Percentiles rank a stretch among this genome's conserved stretches.
phyloP scores from a whole-genome alignment of 2,797 vertebrate genomes.

The Columba guinea region DNA sequence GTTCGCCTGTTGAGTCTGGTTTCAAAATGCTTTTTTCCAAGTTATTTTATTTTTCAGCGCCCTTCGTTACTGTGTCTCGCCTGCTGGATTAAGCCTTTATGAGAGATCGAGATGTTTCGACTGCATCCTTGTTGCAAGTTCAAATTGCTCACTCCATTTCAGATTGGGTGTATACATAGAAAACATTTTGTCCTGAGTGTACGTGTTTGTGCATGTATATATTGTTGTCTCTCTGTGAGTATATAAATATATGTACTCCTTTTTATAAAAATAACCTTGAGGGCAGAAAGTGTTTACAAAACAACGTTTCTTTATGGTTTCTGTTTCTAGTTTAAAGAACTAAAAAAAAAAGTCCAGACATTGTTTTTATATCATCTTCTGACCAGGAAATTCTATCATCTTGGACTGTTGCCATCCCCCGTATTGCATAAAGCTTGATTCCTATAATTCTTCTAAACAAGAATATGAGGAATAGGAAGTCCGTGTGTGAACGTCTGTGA shows the following conservation, averaged over 20 bases:
- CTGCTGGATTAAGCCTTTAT: background rate
- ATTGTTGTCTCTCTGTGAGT: background rate
- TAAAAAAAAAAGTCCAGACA: background rate
- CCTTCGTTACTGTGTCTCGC: background rate
- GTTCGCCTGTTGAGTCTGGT: conserved; percentile 9
- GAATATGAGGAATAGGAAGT: background rate
- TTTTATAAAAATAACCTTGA: conserved; percentile 37
- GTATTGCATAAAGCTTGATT: conserved; percentile 6
- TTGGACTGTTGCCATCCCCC: background rate
- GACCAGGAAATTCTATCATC: background rate
- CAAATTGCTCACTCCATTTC: background rate
- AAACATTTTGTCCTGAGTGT: conserved; percentile 23
- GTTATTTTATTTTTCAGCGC: background rate
- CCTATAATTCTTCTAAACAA: background rate
- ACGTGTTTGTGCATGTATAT: background rate
- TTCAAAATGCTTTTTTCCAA: background rate
- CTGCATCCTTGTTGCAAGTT: background rate
- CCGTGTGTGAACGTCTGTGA: background rate
- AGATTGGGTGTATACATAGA: background rate
- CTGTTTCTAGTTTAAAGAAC: conserved; percentile 27
- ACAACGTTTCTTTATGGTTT: conserved; percentile 30
- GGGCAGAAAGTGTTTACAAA: conserved; percentile 32
- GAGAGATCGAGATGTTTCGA: background rate
- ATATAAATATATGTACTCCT: background rate
- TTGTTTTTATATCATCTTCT: conserved; percentile 18